These are phyloP conservation scores for Tauraco hartlaubi DNA, from an alignment of 2,797 vertebrate genomes.

Conservation along the genomic window DNA sequence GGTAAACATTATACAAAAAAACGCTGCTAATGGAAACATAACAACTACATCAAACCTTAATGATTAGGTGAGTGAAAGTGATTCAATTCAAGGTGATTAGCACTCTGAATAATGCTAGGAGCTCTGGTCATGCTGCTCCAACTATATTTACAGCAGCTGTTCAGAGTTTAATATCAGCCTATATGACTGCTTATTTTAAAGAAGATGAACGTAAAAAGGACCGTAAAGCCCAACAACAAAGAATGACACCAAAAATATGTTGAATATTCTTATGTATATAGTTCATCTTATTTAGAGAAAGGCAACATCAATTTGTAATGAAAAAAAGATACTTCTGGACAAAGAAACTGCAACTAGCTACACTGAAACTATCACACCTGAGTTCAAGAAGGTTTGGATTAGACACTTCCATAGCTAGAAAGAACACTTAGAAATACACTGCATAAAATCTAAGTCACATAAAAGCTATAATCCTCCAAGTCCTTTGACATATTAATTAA, in stretches of 20 bases:
- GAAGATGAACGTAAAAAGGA: neutral
- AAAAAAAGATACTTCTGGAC: neutral
- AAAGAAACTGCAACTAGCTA: neutral
- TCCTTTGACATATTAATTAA: neutral
- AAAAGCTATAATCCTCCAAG: neutral
- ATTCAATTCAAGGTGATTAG: neutral
- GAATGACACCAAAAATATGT: neutral
- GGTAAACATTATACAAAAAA: neutral
- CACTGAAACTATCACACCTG: rapidly evolving
- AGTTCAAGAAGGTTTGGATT: neutral
- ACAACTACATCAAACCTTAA: neutral
- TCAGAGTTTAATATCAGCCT: neutral
- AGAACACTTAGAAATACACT: neutral
- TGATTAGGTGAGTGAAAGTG: neutral
- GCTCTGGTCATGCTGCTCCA: neutral
- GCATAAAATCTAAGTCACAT: neutral
- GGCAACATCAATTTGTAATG: neutral
- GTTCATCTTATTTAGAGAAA: neutral
- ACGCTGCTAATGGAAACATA: neutral
- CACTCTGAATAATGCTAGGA: neutral
- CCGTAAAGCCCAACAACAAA: neutral
- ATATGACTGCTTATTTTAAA: neutral
- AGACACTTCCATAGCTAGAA: neutral
- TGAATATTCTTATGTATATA: neutral
- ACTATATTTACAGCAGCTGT: neutral